A percentile compares a stretch with the other conserved stretches of the same genome.
Evolutionary conservation across 2,888 invertebrate species (phyloP).

Genomic region (Caenorhabditis sp.): DNA sequence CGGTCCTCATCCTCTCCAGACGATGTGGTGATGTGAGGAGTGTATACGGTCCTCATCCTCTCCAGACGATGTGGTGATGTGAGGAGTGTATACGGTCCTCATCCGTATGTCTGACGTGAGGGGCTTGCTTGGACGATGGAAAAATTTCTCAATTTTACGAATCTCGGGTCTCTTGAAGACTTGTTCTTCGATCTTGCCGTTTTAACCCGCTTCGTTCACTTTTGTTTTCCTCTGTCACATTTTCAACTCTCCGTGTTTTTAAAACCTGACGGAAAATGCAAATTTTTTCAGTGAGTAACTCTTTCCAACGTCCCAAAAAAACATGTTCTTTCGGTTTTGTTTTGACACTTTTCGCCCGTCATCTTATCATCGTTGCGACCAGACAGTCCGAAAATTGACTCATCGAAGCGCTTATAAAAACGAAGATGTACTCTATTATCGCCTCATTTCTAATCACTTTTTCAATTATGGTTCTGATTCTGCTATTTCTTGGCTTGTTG

Average conservation of each 20-base stretch:
- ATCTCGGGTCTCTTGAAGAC: no score
- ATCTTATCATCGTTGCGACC: constrained; percentile 1
- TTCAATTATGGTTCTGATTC: constrained; percentile 3
- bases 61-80: no score
- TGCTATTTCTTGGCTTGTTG: constrained; percentile 9
- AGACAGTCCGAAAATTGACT: constrained; percentile 20
- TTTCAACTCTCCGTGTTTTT: background rate
- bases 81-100: no score
- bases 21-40: no score
- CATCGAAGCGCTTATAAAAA: constrained; percentile 16
- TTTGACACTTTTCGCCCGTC: background rate
- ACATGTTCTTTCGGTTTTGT: background rate
- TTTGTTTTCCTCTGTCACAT: no score
- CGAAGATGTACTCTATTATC: constrained; percentile 21
- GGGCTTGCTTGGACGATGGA: no score
- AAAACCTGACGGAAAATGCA: background rate
- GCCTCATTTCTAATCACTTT: background rate
- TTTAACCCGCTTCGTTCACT: no score
- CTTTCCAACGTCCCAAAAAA: background rate
- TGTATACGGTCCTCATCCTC: no score
- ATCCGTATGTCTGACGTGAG: no score
- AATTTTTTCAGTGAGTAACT: background rate
- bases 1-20: no score
- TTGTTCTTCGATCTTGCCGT: no score
- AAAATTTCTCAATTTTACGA: no score